Base-by-base conservation (phyloP, 2,888 invertebrate genomes). In the Leistus spinibarbis region DNA sequence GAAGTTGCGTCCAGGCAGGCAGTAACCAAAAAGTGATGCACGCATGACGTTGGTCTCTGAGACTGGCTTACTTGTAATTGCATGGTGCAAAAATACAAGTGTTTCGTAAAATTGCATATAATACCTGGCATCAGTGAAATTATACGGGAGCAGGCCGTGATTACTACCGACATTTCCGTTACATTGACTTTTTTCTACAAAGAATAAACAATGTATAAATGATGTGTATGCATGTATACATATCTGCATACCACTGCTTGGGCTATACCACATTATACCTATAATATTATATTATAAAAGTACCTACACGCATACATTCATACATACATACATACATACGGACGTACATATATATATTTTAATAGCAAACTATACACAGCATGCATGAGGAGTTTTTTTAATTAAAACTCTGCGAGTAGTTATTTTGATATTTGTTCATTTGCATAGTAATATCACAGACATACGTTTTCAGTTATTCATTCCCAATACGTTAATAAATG, bases 21-120 rank as follows among this genome's bases (percentile, higher is more conserved):
- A n/a, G n/a, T n/a, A n/a, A 40, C 40, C 10, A 40, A 40, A 40
- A 40, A 40, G 40, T 40, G 40, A 40, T 69, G 60, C 69, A 69
- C 69, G 69, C 69, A 69, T 69, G 69, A 69, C 69, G 57, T 69
- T 68, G 60, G 16, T n/a, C n/a, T n/a, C n/a, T n/a, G n/a, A n/a
- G n/a, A n/a, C n/a, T n/a, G 40, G 40, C 13, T 40, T 13, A 13
- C 40, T 40, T 40, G 70, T 70, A 70, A 70, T 70, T 62, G 23
- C 22, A 70, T 54, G 70, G 62, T 70, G 24, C 22, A 70, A 70
- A 70, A 70, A 70, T 62, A 70, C 70, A 70, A 70, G 70, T 70
- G 70, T 70, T 70, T 70, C 70, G 70, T 63, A 70, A 70, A 70
- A 70, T 70, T 70, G 70, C 70, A 70, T 70, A 70, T 70, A 70